Evolutionary conservation across 2,888 invertebrate species (phyloP).

Genomic region (Anodontia alba): DNA sequence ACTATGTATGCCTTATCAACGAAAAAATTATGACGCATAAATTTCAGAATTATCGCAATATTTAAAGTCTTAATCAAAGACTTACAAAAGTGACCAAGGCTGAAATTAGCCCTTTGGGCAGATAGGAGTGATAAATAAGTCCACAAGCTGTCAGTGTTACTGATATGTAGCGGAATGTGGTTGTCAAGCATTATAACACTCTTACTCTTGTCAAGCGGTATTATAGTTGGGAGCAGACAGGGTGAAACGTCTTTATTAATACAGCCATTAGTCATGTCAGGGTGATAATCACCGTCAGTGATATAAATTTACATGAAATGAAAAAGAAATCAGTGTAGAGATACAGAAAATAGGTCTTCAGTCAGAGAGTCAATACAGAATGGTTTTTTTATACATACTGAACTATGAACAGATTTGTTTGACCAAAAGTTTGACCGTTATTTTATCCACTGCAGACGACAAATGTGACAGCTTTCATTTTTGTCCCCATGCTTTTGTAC

Average conservation of each 20-base stretch:
- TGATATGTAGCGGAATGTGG: neutral
- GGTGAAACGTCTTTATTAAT: slow-evolving; percentile 16
- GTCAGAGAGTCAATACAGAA: too few relatives aligned
- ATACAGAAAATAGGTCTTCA: too few relatives aligned
- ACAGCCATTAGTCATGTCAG: slow-evolving; percentile 6
- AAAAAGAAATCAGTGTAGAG: too few relatives aligned
- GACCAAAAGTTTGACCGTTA: too few relatives aligned
- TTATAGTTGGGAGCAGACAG: neutral
- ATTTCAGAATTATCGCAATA: neutral
- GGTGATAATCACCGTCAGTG: slow-evolving; percentile 3
- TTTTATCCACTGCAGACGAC: too few relatives aligned
- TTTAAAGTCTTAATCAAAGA: slow-evolving; percentile 5
- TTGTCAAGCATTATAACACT: neutral
- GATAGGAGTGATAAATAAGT: slow-evolving; percentile 1
- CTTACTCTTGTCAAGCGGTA: neutral
- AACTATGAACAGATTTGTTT: too few relatives aligned
- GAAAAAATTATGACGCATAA: neutral
- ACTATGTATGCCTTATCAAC: neutral
- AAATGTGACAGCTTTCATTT: too few relatives aligned
- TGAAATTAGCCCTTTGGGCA: neutral
- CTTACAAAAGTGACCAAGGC: neutral
- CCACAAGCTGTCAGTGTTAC: neutral
- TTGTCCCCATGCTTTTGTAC: too few relatives aligned
- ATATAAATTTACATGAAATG: neutral
- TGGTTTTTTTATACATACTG: too few relatives aligned